Conservation (phyloP, 2,113 vertebrate species). For the Myotis brandtii region DNA sequence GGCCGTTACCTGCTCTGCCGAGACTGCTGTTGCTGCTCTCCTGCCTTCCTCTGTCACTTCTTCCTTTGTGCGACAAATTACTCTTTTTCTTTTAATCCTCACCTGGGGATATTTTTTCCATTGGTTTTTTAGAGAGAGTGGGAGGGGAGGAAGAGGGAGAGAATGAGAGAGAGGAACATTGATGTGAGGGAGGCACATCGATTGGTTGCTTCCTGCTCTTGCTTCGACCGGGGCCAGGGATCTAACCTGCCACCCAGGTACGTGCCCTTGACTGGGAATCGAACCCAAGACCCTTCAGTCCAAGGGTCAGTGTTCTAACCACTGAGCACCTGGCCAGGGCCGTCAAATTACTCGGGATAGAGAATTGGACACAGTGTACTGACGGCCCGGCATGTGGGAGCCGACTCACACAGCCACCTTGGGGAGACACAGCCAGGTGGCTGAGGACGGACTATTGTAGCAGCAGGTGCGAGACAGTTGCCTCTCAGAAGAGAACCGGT, state of each 20-base stretch:
- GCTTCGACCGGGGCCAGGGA: no score
- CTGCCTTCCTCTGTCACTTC: rapidly evolving
- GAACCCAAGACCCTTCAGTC: no score
- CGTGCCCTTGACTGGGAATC: no score
- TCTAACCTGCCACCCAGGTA: no score
- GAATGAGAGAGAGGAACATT: no score
- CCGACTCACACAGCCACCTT: not conserved
- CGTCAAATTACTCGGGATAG: not conserved
- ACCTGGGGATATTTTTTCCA: not conserved
- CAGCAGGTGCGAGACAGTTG: rapidly evolving
- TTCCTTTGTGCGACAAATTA: not conserved
- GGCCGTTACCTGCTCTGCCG: not conserved
- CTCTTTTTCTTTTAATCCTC: no score
- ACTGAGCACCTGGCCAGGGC: no score
- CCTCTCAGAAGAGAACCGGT: not conserved
- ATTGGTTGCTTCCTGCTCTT: no score
- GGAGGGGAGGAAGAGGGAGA: no score
- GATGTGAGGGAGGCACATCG: no score
- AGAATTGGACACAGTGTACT: not conserved
- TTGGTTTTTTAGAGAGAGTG: no score
- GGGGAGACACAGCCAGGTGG: rapidly evolving
- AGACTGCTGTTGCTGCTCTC: not conserved
- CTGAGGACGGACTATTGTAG: rapidly evolving
- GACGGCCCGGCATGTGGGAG: rapidly evolving
- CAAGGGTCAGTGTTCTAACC: no score